phyloP scores from a whole-genome alignment of 1,140 invertebrate species.

The Scaptomyza pallida region DNA sequence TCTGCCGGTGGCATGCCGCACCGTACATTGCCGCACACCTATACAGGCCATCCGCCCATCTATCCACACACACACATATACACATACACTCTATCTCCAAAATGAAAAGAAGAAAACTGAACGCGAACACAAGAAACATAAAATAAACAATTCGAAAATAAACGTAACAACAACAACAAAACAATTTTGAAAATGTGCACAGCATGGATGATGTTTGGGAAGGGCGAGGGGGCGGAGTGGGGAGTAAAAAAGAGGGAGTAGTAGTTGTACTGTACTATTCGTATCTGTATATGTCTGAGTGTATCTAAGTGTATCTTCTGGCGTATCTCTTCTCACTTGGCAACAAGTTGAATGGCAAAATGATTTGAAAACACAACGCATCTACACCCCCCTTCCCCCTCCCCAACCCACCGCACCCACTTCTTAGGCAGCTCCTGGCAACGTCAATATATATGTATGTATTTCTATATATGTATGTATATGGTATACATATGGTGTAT shows the following conservation, averaged over 20 bases:
- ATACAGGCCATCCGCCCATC: too few species aligned
- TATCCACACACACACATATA: background rate
- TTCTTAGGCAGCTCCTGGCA: conserved; percentile 36
- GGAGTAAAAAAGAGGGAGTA: too few species aligned
- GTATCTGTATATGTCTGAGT: conserved; percentile 25
- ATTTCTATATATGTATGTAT: conserved; percentile 3
- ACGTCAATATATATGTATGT: background rate
- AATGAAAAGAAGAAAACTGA: conserved; percentile 17
- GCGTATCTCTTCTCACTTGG: conserved; percentile 63
- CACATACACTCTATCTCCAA: background rate
- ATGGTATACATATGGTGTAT: conserved; percentile 8
- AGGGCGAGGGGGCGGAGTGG: too few species aligned
- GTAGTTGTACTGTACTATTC: conserved; percentile 29
- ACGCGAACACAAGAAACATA: conserved; percentile 54
- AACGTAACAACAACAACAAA: conserved; percentile 69
- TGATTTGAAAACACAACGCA: too few species aligned
- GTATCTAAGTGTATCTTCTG: conserved; percentile 29
- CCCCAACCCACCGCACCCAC: background rate
- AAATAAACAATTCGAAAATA: conserved; percentile 77
- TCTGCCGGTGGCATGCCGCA: background rate
- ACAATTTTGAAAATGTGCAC: conserved; percentile 42
- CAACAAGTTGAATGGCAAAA: conserved; percentile 71
- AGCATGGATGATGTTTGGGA: conserved; percentile 32
- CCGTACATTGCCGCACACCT: too few species aligned
- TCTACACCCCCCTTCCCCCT: too few species aligned